Conservation (phyloP, 1,140 invertebrate genomes). For the Plodia interpunctella region DNA sequence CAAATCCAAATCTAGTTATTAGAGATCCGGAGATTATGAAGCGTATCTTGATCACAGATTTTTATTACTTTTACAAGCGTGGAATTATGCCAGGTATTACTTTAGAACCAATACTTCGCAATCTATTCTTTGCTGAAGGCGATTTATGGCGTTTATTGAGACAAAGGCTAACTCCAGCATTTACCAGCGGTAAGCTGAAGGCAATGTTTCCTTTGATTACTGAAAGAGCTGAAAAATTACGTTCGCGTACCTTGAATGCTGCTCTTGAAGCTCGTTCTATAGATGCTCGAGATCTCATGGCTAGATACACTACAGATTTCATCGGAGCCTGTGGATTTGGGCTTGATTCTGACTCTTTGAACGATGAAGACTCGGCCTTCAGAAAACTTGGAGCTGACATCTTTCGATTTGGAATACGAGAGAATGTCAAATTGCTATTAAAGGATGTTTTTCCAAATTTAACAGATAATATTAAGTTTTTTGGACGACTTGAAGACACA, state of each 20-base stretch:
- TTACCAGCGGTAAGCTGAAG: constrained; percentile 25
- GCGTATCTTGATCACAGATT: constrained; percentile 1
- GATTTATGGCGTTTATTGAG: constrained; percentile 74
- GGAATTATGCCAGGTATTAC: constrained; percentile 7
- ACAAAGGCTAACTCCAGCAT: constrained; percentile 40
- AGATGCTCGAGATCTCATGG: constrained; percentile 9
- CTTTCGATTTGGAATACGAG: constrained; percentile 16
- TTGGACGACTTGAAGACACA: constrained; percentile 11
- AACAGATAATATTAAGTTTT: constrained; percentile 12
- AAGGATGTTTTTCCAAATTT: constrained; percentile 15
- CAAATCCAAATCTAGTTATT: not conserved
- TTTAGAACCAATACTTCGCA: constrained; percentile 28
- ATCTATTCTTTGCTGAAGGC: constrained; percentile 37
- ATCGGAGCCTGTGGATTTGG: constrained; percentile 10
- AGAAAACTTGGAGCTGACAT: constrained; percentile 44
- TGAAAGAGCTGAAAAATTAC: constrained; percentile 55
- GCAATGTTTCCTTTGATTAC: constrained; percentile 71
- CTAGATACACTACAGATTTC: constrained; percentile 8
- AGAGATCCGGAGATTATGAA: constrained; percentile 1
- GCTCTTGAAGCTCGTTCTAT: constrained; percentile 7
- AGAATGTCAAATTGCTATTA: constrained; percentile 13
- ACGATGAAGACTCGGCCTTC: constrained; percentile 72
- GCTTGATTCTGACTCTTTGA: not conserved
- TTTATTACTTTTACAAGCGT: constrained; percentile 8
- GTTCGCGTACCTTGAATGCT: not conserved